Conservation (phyloP, 2,113 vertebrate species). For the Promerops cafer region DNA sequence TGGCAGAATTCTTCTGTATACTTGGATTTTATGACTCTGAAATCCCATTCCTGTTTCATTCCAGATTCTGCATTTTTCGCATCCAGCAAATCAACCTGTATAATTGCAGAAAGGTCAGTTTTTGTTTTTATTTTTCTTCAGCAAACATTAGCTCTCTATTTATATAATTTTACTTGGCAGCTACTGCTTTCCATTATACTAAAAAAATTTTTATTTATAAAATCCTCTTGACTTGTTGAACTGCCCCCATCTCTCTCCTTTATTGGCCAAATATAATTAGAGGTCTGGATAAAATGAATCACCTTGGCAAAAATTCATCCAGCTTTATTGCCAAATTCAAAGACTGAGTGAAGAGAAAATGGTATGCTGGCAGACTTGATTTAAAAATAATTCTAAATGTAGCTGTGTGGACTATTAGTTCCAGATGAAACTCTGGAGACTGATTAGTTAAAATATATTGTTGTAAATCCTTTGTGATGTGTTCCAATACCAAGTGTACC, state of each 20-base stretch:
- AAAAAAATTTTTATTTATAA: background rate
- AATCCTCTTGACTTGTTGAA: slow-evolving; percentile 25
- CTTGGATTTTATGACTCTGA: background rate
- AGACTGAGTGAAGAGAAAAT: background rate
- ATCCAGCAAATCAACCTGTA: background rate
- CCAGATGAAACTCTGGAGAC: background rate
- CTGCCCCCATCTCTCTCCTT: background rate
- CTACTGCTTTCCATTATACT: background rate
- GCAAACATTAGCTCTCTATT: background rate
- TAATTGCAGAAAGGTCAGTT: background rate
- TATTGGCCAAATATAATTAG: slow-evolving; percentile 37
- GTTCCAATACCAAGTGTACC: background rate
- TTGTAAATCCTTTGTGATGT: background rate
- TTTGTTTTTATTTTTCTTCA: background rate
- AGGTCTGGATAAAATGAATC: background rate
- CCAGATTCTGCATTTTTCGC: background rate
- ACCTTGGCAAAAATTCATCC: slow-evolving; percentile 36
- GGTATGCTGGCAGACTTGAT: background rate
- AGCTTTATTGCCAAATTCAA: slow-evolving; percentile 5
- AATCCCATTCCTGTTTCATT: background rate
- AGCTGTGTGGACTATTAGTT: background rate
- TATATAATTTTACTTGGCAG: background rate
- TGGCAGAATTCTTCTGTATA: background rate
- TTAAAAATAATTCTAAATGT: background rate
- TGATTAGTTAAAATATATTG: slow-evolving; percentile 12